Evolutionary conservation across 2,797 vertebrate species (phyloP).

Genomic region (Apodemus agrarius): DNA sequence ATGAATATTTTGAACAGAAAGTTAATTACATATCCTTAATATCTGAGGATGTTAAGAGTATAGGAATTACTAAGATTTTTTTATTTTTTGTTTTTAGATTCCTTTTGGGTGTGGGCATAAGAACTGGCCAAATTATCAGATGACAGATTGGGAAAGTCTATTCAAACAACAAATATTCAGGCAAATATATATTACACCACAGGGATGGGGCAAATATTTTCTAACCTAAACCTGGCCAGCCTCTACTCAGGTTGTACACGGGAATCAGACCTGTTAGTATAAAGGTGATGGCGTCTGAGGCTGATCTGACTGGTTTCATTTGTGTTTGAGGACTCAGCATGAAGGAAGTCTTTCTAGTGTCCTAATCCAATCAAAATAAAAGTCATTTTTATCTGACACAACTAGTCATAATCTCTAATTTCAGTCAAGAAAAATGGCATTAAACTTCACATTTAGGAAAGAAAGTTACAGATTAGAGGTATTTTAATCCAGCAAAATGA

Average conservation of each 20-base stretch:
- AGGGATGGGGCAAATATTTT: not conserved
- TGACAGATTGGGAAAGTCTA: not conserved
- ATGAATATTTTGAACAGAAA: not conserved
- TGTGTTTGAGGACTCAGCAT: not conserved
- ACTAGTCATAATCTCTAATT: not conserved
- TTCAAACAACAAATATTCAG: not conserved
- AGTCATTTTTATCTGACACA: not conserved
- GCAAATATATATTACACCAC: not conserved
- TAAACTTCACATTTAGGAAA: not conserved
- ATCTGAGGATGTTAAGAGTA: not conserved
- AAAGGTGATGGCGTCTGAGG: not conserved
- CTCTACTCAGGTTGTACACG: not conserved
- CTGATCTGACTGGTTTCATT: not conserved
- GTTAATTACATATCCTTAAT: constrained; percentile 1
- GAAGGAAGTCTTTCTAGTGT: not conserved
- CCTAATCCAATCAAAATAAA: not conserved
- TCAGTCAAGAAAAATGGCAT: not conserved
- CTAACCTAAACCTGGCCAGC: not conserved
- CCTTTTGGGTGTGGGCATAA: not conserved
- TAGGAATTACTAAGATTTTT: not conserved
- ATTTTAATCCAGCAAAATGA: not conserved
- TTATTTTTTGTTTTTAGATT: not conserved
- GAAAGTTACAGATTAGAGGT: not conserved
- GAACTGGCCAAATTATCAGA: not conserved
- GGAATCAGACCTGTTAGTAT: not conserved